These are phyloP conservation scores for Phortica magna DNA, from an alignment of 2,888 invertebrate genomes.

Conservation along the genomic window DNA sequence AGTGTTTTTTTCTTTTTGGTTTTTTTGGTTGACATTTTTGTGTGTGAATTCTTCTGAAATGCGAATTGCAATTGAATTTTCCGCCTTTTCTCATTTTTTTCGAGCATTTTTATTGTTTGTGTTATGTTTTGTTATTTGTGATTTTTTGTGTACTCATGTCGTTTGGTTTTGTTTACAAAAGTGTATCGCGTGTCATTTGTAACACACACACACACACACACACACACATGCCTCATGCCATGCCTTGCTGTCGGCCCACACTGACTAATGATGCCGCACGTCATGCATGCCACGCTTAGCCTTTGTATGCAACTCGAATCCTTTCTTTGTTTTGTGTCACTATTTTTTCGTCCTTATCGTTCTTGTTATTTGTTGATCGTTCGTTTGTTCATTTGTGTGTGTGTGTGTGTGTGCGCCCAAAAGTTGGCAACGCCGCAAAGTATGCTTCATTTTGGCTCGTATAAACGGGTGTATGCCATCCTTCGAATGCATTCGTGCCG, in stretches of 20 bases:
- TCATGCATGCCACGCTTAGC: constrained; percentile 52
- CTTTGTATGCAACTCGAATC: constrained; percentile 3
- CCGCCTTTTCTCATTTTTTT: neutral
- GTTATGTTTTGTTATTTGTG: neutral
- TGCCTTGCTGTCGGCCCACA: constrained; percentile 37
- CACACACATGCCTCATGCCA: constrained; percentile 31
- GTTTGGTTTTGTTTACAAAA: constrained; percentile 31
- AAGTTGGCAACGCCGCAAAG: neutral
- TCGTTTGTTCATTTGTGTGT: neutral
- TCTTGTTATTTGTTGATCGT: neutral
- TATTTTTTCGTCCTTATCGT: neutral
- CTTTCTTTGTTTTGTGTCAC: constrained; percentile 21
- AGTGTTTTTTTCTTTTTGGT: constrained; percentile 41
- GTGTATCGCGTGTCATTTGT: constrained; percentile 55
- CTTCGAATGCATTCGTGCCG: constrained; percentile 40
- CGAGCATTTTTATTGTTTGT: neutral
- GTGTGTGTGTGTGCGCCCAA: neutral
- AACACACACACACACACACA: constrained; percentile 39
- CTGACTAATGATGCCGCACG: constrained; percentile 38
- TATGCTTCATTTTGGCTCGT: neutral
- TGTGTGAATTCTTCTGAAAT: constrained; percentile 38
- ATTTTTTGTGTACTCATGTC: neutral
- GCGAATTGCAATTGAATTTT: constrained; percentile 34
- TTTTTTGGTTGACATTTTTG: constrained; percentile 1
- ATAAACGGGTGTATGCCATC: constrained; percentile 29